Conservation (phyloP, 2,888 invertebrate species). For the Spodoptera littoralis region DNA sequence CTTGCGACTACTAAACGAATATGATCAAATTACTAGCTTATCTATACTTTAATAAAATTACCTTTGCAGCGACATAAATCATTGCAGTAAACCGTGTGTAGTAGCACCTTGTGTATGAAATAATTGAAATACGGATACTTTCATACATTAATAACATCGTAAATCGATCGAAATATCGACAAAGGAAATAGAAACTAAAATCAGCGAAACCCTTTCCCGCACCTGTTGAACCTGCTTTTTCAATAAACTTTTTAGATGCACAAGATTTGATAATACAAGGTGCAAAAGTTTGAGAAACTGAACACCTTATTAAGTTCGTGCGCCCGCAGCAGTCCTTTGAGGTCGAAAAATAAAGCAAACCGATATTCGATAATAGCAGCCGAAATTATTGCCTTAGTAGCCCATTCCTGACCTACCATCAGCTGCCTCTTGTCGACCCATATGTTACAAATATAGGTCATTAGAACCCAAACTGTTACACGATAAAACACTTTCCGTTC, state of each 20-base stretch:
- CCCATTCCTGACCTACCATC: conserved; percentile 81
- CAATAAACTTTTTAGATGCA: conserved; percentile 73
- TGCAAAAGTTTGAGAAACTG: conserved; percentile 79
- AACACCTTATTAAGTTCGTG: conserved; percentile 79
- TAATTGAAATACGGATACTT: conserved; percentile 21
- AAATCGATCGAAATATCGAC: conserved; percentile 40
- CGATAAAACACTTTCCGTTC: conserved; percentile 52
- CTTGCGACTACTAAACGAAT: too few relatives aligned
- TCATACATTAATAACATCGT: conserved; percentile 28
- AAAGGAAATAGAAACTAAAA: conserved; percentile 54
- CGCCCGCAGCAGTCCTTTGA: conserved; percentile 71
- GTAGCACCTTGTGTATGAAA: conserved; percentile 25
- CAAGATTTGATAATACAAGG: conserved; percentile 82
- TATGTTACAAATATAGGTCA: conserved; percentile 84
- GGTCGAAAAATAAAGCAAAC: conserved; percentile 81
- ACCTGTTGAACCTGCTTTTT: conserved; percentile 77
- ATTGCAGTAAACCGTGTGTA: conserved; percentile 17
- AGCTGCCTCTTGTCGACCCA: conserved; percentile 80
- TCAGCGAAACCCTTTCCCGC: conserved; percentile 61
- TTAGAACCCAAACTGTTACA: conserved; percentile 60
- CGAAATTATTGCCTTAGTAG: conserved; percentile 80
- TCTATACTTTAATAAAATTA: not conserved
- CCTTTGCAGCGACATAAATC: conserved; percentile 3
- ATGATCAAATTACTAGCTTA: too few relatives aligned
- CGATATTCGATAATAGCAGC: conserved; percentile 77